These are phyloP conservation scores for Gryllus longicercus DNA, from an alignment of 2,888 invertebrate genomes.

Conservation along the genomic window DNA sequence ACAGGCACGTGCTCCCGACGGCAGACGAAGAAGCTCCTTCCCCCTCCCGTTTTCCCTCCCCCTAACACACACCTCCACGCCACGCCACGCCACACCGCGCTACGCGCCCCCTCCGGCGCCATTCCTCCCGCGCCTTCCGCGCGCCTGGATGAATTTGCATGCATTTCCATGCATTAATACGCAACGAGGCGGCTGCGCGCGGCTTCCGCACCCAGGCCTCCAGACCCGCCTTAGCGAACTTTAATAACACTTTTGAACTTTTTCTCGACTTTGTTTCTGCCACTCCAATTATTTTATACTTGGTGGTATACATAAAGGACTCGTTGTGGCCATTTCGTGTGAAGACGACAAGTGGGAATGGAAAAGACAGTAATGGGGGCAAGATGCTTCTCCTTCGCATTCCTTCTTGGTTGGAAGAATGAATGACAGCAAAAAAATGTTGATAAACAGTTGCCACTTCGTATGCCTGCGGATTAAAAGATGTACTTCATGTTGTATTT, in stretches of 20 bases:
- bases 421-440: no score
- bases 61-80: background rate
- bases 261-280: conserved; percentile 33
- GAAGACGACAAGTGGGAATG: background rate
- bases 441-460: no score
- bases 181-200: conserved; percentile 21
- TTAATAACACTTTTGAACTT: conserved; percentile 34
- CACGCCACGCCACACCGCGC: background rate
- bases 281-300: conserved; percentile 35
- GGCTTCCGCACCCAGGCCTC: background rate
- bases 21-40: no score
- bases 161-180: conserved; percentile 35
- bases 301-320: conserved; percentile 25
- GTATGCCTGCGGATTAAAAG: no score
- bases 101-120: background rate
- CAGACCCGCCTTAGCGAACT: conserved; percentile 31
- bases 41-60: background rate
- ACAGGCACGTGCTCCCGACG: no score
- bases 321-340: background rate
- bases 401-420: no score
- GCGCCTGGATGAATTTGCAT: conserved; percentile 31
- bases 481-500: no score
- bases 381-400: no score
- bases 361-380: background rate
- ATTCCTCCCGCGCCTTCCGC: background rate